A percentile compares a stretch with the other conserved stretches of the same genome.
phyloP scores from a whole-genome alignment of 1,140 invertebrate genomes.

The Polyergus mexicanus region DNA sequence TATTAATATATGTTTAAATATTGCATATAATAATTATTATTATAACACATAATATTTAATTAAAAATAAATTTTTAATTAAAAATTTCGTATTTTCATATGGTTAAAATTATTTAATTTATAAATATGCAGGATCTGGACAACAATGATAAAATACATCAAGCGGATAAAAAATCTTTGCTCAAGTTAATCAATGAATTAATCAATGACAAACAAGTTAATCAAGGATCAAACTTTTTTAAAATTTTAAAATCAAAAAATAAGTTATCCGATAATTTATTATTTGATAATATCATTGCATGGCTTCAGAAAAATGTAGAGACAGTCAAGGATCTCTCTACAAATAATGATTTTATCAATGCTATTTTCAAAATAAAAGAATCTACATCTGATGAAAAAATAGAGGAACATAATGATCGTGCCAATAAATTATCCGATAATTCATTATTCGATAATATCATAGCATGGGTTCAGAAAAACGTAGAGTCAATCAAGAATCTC shows the following conservation, averaged over 20 bases:
- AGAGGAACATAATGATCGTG: neutral
- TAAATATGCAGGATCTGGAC: neutral
- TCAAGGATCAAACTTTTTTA: neutral
- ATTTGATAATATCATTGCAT: neutral
- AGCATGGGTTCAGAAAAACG: neutral
- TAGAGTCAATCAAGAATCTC: neutral
- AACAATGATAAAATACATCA: neutral
- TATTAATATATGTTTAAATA: neutral
- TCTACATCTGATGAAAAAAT: neutral
- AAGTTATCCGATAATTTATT: neutral
- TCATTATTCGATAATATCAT: neutral
- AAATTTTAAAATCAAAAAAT: neutral
- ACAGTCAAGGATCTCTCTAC: neutral
- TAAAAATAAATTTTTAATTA: neutral
- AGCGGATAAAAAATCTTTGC: neutral
- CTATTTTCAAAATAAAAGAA: too few relatives aligned
- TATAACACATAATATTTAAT: neutral
- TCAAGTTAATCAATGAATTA: neutral
- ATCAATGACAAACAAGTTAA: too few relatives aligned
- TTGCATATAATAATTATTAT: neutral
- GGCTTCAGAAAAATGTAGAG: neutral
- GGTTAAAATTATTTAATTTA: conserved; percentile 15
- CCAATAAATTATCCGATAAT: neutral
- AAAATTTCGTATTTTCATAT: neutral
- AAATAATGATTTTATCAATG: neutral